phyloP scores from a whole-genome alignment of 2,113 vertebrate genomes.

The Prinia subflava region DNA sequence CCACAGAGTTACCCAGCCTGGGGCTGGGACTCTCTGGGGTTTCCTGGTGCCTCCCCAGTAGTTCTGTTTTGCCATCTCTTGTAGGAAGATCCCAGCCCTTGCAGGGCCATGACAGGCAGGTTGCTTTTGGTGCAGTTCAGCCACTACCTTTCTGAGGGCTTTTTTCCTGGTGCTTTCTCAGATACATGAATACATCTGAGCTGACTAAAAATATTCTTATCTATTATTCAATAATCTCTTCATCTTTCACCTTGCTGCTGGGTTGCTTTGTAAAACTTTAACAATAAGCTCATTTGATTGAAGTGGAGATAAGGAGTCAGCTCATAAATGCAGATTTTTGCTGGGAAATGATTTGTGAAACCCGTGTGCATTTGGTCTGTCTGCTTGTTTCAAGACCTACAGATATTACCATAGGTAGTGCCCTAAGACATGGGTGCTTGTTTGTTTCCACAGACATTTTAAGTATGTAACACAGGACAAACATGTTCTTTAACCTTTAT shows the following conservation, averaged over 20 bases:
- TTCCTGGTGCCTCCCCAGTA: fast-evolving
- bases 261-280: constrained; percentile 47
- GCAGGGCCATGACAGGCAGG: fast-evolving
- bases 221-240: constrained; percentile 46
- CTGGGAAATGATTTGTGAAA: not conserved
- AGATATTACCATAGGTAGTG: not conserved
- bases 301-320: constrained; percentile 35
- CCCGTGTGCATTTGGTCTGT: not conserved
- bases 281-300: constrained; percentile 34
- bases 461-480: not conserved
- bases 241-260: constrained; percentile 54
- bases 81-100: fast-evolving
- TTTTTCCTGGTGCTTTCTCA: not conserved
- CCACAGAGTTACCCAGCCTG: not conserved
- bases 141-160: not conserved
- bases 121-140: not conserved
- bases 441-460: constrained; percentile 11
- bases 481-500: constrained; percentile 23
- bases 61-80: not conserved
- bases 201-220: constrained; percentile 54
- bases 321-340: not conserved
- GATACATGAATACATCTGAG: not conserved
- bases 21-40: not conserved
- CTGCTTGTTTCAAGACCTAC: not conserved
- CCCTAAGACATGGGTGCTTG: not conserved